Percentiles rank a stretch among this genome's conserved stretches.
phyloP scores from a whole-genome alignment of 2,797 vertebrate genomes.

The Oreonectes daqikongensis region DNA sequence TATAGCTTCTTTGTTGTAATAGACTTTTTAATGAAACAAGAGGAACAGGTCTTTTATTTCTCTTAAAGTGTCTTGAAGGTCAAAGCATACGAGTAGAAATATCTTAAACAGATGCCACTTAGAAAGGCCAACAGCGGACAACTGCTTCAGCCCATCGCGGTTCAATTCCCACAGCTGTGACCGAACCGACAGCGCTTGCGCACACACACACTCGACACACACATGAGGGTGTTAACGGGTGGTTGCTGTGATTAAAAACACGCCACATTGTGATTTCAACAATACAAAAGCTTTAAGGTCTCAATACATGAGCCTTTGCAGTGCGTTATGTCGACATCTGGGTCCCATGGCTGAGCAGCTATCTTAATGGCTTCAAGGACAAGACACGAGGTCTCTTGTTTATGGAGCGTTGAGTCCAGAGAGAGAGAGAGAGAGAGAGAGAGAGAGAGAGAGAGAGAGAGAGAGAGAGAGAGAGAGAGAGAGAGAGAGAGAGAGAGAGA shows the following conservation, averaged over 20 bases:
- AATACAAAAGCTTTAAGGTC: constrained; percentile 28
- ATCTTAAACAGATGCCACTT: constrained; percentile 78
- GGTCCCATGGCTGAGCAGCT: constrained; percentile 62
- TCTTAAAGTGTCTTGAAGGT: constrained; percentile 79
- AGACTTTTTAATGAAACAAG: constrained; percentile 54
- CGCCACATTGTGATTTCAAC: constrained; percentile 16
- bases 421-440: constrained; percentile 3
- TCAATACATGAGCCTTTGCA: constrained; percentile 6
- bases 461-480: constrained; percentile 24
- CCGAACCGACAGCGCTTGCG: constrained; percentile 15
- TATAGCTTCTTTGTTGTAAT: constrained; percentile 14
- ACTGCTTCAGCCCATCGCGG: constrained; percentile 36
- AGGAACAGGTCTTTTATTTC: constrained; percentile 61
- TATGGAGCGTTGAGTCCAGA: constrained; percentile 17
- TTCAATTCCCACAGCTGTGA: constrained; percentile 29
- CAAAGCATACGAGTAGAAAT: constrained; percentile 71
- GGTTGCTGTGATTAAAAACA: constrained; percentile 35
- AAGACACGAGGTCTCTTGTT: constrained; percentile 36
- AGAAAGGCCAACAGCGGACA: constrained; percentile 63
- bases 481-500: constrained; percentile 28
- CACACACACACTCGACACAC: constrained; percentile 29
- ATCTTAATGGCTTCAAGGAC: constrained; percentile 62
- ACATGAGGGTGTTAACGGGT: constrained; percentile 22
- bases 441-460: not conserved
- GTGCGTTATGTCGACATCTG: constrained; percentile 27